Evolutionary conservation across 2,797 vertebrate species (phyloP).

Genomic region (Rallus crepitans): DNA sequence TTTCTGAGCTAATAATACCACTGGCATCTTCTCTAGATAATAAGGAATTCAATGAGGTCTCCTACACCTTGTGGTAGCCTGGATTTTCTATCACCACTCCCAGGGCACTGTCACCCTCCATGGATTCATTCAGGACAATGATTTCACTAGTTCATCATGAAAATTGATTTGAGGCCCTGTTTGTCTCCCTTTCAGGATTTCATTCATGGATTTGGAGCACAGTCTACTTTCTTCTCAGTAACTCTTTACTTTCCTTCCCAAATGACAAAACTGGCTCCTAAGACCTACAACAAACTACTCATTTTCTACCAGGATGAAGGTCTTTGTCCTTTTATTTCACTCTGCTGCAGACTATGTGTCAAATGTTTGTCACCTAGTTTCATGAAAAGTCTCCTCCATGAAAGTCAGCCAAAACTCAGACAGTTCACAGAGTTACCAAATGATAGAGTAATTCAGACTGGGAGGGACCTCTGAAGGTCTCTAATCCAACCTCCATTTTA

Average conservation of each 20-base stretch:
- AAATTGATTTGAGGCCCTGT: background rate
- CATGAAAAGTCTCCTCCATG: background rate
- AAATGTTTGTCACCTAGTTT: background rate
- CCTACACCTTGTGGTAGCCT: background rate
- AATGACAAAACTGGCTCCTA: background rate
- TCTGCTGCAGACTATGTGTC: background rate
- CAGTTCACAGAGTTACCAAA: background rate
- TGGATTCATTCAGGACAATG: background rate
- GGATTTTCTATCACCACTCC: background rate
- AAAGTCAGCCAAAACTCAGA: background rate
- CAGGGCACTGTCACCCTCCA: background rate
- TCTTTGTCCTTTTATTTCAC: background rate
- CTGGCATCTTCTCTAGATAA: background rate
- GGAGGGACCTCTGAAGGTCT: background rate
- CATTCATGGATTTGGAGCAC: background rate
- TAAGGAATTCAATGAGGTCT: background rate
- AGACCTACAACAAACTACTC: background rate
- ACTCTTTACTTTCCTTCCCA: background rate
- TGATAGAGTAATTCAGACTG: background rate
- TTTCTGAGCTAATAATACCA: background rate
- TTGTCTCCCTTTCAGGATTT: background rate
- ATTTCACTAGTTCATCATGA: background rate
- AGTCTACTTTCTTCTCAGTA: background rate
- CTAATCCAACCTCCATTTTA: background rate
- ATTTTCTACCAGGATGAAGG: background rate